Evolutionary conservation across 1,140 invertebrate species (phyloP).

Genomic region (Bombus pyrosoma): DNA sequence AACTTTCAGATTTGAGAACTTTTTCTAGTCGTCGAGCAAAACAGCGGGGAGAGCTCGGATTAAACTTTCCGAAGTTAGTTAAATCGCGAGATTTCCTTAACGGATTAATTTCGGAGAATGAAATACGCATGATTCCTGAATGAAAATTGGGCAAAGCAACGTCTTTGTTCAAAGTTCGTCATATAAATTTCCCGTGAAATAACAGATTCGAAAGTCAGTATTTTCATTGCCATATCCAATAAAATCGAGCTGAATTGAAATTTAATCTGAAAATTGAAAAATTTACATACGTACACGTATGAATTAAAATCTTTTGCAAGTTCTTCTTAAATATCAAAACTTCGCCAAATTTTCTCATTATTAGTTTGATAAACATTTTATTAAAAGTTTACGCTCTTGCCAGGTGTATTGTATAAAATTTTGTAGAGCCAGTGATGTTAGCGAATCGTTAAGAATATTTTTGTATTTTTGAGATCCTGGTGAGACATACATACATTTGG

Average conservation of each 20-base stretch:
- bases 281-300: not conserved
- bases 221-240: not conserved
- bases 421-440: no score
- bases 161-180: not conserved
- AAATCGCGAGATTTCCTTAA: constrained; percentile 1
- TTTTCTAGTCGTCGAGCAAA: not conserved
- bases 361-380: not conserved
- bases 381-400: no score
- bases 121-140: not conserved
- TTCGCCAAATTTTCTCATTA: not conserved
- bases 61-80: not conserved
- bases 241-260: not conserved
- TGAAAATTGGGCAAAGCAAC: not conserved
- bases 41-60: not conserved
- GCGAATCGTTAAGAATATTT: no score
- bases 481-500: no score
- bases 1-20: not conserved
- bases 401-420: no score
- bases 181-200: not conserved
- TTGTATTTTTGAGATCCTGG: no score
- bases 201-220: not conserved
- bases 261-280: not conserved
- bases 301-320: not conserved
- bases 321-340: not conserved
- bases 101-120: not conserved